These are phyloP conservation scores for Brachionus angularis DNA, from an alignment of 1,140 invertebrate species.

Conservation along the genomic window DNA sequence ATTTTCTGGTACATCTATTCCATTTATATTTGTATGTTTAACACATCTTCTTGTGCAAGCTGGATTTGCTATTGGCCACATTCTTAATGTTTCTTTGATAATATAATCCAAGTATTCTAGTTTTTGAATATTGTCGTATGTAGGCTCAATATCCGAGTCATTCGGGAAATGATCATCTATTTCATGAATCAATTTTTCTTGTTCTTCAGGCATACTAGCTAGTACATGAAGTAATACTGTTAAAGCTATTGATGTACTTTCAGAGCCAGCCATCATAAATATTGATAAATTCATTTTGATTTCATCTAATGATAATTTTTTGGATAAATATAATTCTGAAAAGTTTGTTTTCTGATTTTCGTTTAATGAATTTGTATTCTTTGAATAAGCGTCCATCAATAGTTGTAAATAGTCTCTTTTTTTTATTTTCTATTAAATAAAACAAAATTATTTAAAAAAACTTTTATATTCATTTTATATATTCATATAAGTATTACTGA, in stretches of 20 bases:
- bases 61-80: constrained; percentile 51
- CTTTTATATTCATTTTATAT: neutral
- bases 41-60: constrained; percentile 48
- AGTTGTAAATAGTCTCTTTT: constrained; percentile 34
- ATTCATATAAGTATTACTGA: neutral
- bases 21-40: constrained; percentile 49
- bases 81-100: constrained; percentile 51
- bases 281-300: constrained; percentile 42
- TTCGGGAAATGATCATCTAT: constrained; percentile 45
- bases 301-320: neutral
- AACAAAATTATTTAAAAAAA: neutral
- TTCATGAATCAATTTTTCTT: constrained; percentile 58
- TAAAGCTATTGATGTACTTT: constrained; percentile 60
- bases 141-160: neutral
- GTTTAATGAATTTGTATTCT: neutral
- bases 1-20: constrained; percentile 50
- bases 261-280: constrained; percentile 54
- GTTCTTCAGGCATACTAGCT: constrained; percentile 58
- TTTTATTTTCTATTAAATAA: neutral
- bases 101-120: constrained; percentile 52
- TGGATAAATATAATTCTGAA: neutral
- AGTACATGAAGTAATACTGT: constrained; percentile 57
- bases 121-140: constrained; percentile 46
- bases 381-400: constrained; percentile 18
- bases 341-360: neutral